Conservation (phyloP, 2,888 invertebrate species). For the Urechis unicinctus region DNA sequence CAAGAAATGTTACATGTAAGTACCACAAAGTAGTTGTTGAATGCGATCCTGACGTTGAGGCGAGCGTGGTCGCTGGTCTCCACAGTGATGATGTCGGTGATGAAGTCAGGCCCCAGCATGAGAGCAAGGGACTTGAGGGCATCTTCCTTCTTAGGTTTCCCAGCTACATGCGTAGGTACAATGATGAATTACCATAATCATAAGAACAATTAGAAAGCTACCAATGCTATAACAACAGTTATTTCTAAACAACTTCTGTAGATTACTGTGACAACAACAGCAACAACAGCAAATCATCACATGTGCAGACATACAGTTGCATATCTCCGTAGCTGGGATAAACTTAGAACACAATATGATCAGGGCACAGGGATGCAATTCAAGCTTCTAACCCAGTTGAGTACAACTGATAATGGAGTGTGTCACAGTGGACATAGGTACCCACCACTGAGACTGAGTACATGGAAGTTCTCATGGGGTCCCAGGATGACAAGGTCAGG, state of each 20-base stretch:
- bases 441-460: constrained; percentile 42
- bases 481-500: constrained; percentile 43
- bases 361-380: no score
- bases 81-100: constrained; percentile 42
- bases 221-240: not conserved
- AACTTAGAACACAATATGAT: no score
- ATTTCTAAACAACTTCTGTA: no score
- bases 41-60: constrained; percentile 31
- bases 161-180: no score
- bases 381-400: no score
- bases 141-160: constrained; percentile 39
- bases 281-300: no score
- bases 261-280: no score
- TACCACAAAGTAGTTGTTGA: constrained; percentile 43
- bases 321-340: no score
- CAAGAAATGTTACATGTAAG: not conserved
- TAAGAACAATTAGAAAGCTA: not conserved
- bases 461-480: constrained; percentile 43
- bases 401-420: not conserved
- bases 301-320: no score
- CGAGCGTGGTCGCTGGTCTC: constrained; percentile 45
- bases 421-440: not conserved
- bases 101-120: constrained; percentile 46
- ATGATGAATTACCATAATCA: no score
- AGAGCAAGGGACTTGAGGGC: constrained; percentile 39